Conservation (phyloP, 2,797 vertebrate species). For the Neostethus bicornis region DNA sequence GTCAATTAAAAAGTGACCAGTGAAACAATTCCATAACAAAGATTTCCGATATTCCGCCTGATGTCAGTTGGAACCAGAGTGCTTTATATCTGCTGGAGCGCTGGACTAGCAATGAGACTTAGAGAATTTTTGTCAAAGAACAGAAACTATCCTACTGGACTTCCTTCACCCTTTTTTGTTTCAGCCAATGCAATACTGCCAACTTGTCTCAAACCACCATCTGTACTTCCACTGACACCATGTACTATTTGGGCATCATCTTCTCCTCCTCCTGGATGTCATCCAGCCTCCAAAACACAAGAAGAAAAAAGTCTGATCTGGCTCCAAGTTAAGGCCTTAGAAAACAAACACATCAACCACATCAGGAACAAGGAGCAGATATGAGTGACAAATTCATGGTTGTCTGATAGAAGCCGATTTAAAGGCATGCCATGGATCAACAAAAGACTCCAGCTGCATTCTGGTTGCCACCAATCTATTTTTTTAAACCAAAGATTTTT, state of each 20-base stretch:
- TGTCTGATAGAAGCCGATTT: conserved; percentile 86
- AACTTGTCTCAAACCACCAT: conserved; percentile 85
- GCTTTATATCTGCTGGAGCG: too few species aligned
- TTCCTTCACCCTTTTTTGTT: conserved; percentile 26
- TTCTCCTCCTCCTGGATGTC: conserved; percentile 80
- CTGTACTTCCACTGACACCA: conserved; percentile 85
- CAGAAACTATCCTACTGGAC: neutral
- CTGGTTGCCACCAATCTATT: conserved; percentile 19
- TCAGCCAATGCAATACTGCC: conserved; percentile 85
- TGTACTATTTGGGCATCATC: conserved; percentile 84
- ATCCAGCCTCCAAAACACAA: conserved; percentile 84
- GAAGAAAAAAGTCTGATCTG: conserved; percentile 83
- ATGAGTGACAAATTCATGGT: conserved; percentile 82
- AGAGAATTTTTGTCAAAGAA: too few species aligned
- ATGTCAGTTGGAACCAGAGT: too few species aligned
- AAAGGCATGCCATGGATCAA: conserved; percentile 90
- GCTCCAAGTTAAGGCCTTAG: conserved; percentile 84
- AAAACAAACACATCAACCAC: conserved; percentile 87
- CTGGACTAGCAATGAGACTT: too few species aligned
- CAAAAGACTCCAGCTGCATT: conserved; percentile 38
- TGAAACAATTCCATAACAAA: too few species aligned
- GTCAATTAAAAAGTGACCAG: too few species aligned
- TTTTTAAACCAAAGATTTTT: conserved; percentile 28
- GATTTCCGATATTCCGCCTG: too few species aligned
- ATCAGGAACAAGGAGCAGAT: conserved; percentile 89